Evolutionary conservation across 1,140 invertebrate genomes (phyloP), one percentile per base, ranked within the genome.

Genomic region (Platorchestia sp.): DNA sequence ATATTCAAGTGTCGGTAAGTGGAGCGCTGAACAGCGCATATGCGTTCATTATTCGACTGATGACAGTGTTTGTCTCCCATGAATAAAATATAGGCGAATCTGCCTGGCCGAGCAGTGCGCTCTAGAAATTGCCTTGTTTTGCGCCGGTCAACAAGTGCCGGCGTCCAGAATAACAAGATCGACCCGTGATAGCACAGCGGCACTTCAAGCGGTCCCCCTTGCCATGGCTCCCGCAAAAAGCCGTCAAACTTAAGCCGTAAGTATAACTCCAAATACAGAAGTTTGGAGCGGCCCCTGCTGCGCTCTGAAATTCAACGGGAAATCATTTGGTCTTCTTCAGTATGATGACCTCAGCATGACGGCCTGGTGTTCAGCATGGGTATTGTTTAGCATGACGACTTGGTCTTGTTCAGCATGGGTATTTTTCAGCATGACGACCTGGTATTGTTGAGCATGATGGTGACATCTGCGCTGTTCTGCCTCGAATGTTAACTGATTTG

Each of bases 21-120:
- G 41, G 87, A 89, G 87, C 87, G 36, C 43, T 19, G 41, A 16
- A 89, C 3, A 44, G 10, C 41, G 43, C 87, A 89, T 89, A 89
- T 44, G 87, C 87, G 1, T 41, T 89, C 87, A 89, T 89, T 42
- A 89, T 44, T 5, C 41, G 36, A 42, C 43, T 44, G 87, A 89
- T 89, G 87, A 89, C 87, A 89, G 87, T 44, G 87, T 89, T 89
- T 89, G 87, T 41, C 87, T 89, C 14, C 87, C 87, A 89, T 41
- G 87, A 42, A 41, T 89, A 44, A 44, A 89, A 89, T 89, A 89
- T 89, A 89, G 41, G n/a, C 36, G n/a, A 42, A 44, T 89, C 43
- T 44, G 43, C 87, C 41, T 89, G 41, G 6, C 42, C 41, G 41
- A 41, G 87, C 87, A 89, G 42, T 89, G 43, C 87, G 87, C 87